Percentiles rank a stretch among this genome's conserved stretches.
phyloP scores from a whole-genome alignment of 2,888 invertebrate species.

The Brenthis ino region DNA sequence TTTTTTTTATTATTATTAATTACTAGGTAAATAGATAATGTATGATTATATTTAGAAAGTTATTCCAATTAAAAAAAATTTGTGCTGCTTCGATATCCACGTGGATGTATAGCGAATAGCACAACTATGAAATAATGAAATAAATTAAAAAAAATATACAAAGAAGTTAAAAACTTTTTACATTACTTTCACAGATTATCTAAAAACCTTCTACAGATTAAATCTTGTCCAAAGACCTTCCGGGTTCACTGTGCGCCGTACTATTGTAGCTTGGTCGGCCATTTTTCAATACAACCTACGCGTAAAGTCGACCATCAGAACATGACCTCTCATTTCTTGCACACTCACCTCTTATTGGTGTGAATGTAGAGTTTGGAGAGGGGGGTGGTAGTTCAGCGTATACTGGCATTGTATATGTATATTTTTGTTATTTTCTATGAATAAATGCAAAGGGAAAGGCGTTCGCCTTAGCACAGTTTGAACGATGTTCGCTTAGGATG shows the following conservation, averaged over 20 bases:
- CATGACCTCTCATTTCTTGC: slow-evolving; percentile 51
- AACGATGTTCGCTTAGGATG: slow-evolving; percentile 63
- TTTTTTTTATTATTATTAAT: too few species aligned
- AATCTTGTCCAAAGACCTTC: slow-evolving; percentile 74
- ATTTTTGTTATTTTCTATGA: slow-evolving; percentile 82
- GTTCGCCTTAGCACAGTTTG: slow-evolving; percentile 80
- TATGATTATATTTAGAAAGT: too few species aligned
- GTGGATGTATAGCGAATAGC: too few species aligned
- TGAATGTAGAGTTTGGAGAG: slow-evolving; percentile 38
- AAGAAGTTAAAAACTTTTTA: slow-evolving; percentile 15
- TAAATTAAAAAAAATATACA: slow-evolving; percentile 41
- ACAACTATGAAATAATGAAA: not conserved
- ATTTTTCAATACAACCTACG: slow-evolving; percentile 81
- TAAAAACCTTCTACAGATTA: slow-evolving; percentile 62
- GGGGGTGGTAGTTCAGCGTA: slow-evolving; percentile 48
- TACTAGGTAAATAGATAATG: too few species aligned
- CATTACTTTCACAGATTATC: slow-evolving; percentile 41
- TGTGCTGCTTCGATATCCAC: too few species aligned
- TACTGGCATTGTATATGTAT: slow-evolving; percentile 69
- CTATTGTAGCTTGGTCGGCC: slow-evolving; percentile 72
- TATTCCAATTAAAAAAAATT: too few species aligned
- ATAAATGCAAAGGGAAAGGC: slow-evolving; percentile 81
- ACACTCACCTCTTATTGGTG: slow-evolving; percentile 25
- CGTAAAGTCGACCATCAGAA: slow-evolving; percentile 53
- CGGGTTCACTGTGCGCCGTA: slow-evolving; percentile 74